Percentiles rank a stretch among this genome's conserved stretches.
Evolutionary conservation across 2,888 invertebrate genomes (phyloP).

Genomic region (Apamea monoglypha): DNA sequence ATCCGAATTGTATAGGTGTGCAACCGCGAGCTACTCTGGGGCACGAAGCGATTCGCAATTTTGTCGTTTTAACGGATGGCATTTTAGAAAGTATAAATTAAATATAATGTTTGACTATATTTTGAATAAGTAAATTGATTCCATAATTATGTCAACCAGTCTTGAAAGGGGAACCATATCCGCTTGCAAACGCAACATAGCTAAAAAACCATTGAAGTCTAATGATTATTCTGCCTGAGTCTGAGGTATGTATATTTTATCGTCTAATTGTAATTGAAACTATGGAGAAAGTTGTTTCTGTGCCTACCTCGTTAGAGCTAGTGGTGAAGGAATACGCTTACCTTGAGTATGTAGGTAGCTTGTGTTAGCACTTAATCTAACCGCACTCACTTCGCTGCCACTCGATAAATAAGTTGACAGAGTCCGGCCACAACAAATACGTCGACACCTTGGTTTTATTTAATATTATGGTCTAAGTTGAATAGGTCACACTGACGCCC

Average conservation of each 20-base stretch:
- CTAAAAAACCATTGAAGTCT: constrained; percentile 4
- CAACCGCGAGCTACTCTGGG: constrained; percentile 18
- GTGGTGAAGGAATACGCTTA: constrained; percentile 48
- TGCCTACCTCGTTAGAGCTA: constrained; percentile 17
- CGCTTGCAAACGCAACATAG: background rate
- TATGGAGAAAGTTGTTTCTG: constrained; percentile 51
- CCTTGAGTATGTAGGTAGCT: constrained; percentile 68
- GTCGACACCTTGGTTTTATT: constrained; percentile 34
- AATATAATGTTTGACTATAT: constrained; percentile 48
- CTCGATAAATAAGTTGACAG: constrained; percentile 57
- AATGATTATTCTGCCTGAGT: constrained; percentile 11
- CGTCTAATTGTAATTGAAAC: constrained; percentile 42
- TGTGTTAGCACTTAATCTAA: constrained; percentile 63
- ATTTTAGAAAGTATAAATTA: constrained; percentile 66
- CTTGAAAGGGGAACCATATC: background rate
- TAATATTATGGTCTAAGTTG: background rate
- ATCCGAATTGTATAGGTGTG: constrained; percentile 67
- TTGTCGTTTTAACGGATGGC: constrained; percentile 46
- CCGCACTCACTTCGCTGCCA: constrained; percentile 54
- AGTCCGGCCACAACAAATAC: constrained; percentile 11
- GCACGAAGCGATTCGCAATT: constrained; percentile 45
- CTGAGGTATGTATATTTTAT: constrained; percentile 25
- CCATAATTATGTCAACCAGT: constrained; percentile 18
- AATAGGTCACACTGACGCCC: background rate
- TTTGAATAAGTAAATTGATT: constrained; percentile 40